Evolutionary conservation across 2,888 invertebrate genomes (phyloP), one percentile per base, ranked within the genome.

Genomic region (Artemia sinica): DNA sequence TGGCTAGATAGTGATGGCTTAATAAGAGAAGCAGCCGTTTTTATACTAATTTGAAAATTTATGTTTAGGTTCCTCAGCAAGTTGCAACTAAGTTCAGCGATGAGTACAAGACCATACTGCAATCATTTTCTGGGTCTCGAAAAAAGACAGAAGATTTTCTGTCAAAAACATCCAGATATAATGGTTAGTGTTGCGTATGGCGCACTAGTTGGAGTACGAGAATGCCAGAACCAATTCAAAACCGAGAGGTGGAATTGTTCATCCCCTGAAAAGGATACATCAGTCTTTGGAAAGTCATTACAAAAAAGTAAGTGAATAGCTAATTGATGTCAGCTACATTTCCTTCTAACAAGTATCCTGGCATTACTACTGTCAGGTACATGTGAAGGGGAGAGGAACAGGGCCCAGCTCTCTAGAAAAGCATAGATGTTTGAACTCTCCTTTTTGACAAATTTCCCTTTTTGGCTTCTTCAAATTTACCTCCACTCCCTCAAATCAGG

Each of bases 171-270:
- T 67, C 92, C 92, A 67, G 88, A 90, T 76, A 88, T 89, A 70
- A 86, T 92, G 80, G 87, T 88, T 68, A 89, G 89, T 71, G 84
- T 91, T 66, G 88, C 89, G 49, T 87, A 88, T 77, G 91, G 91
- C 49, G 86, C 89, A 74, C 84, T 88, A 74, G 82, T 89, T 78
- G 91, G 89, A 72, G 85, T 89, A 74, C 83, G 83, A 72, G 92
- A 93, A 79, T 94, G 93, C 77, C 86, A 87, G 73, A 81, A 84
- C 75, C 91, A 92, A 79, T 89, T 94, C 77, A 81, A 84, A 71
- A 79, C 83, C 70, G 86, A 90, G 75, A 82, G 92, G 66, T 94
- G 93, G 93, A 93, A 94, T 80, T 94, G 93, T 79, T 85, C 91
- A n/a, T 86, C 88, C 72, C 86, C 89, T 71, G 88, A 87, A 74